Percentiles rank a stretch among this genome's conserved stretches.
phyloP scores from a whole-genome alignment of 2,113 vertebrate species.

The Python bivittatus region DNA sequence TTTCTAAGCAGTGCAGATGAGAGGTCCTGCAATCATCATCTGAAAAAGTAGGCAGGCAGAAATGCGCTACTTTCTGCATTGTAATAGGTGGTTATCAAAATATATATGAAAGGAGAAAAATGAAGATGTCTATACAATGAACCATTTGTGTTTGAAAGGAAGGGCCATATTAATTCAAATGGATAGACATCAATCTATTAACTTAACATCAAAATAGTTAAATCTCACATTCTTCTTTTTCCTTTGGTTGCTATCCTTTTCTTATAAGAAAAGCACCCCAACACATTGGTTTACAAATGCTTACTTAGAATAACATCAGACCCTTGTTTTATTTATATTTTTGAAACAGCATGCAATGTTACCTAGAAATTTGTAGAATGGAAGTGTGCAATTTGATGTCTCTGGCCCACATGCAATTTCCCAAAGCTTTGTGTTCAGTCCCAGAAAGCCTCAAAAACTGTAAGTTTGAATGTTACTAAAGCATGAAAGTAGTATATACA shows the following conservation, averaged over 20 bases:
- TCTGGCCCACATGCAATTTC: neutral
- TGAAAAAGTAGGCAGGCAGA: slow-evolving; percentile 13
- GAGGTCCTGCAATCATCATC: neutral
- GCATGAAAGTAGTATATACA: neutral
- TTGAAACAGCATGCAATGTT: neutral
- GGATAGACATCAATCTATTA: neutral
- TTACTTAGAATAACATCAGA: neutral
- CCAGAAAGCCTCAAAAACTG: neutral
- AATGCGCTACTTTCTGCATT: neutral
- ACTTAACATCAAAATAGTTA: neutral
- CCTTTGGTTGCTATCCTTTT: slow-evolving; percentile 9
- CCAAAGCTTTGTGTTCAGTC: neutral
- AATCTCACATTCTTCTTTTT: neutral
- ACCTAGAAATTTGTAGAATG: neutral
- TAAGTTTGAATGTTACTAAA: neutral
- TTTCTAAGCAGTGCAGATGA: neutral
- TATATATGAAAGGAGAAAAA: neutral
- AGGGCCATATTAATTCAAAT: slow-evolving; percentile 9
- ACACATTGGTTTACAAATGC: neutral
- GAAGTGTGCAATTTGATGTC: neutral
- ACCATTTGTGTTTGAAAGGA: neutral
- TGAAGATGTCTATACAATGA: neutral
- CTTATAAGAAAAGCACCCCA: neutral
- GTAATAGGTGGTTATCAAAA: slow-evolving; percentile 1
- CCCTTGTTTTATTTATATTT: neutral